These are phyloP conservation scores for Drosophila mayaguana DNA, from an alignment of 2,888 invertebrate genomes.

Conservation along the genomic window DNA sequence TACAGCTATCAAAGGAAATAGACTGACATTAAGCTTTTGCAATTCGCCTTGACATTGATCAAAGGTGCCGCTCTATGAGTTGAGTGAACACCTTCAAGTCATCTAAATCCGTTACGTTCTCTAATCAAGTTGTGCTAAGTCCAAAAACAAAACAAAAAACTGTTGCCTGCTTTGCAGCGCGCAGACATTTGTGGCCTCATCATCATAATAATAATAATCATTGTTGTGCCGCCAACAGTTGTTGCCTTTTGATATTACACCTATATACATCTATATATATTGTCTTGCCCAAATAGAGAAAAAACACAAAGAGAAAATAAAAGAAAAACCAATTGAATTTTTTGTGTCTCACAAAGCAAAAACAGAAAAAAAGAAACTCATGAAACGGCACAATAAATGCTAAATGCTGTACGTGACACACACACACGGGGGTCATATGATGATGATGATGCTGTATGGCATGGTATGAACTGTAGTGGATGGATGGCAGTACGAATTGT, in stretches of 20 bases:
- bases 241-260: slow-evolving; percentile 48
- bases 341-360: slow-evolving; percentile 17
- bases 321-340: slow-evolving; percentile 69
- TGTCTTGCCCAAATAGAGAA: slow-evolving; percentile 12
- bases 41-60: not conserved
- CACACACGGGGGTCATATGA: slow-evolving; percentile 49
- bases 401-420: slow-evolving; percentile 75
- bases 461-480: slow-evolving; percentile 15
- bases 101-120: not conserved
- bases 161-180: slow-evolving; percentile 50
- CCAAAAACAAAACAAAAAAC: slow-evolving; percentile 5
- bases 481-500: slow-evolving; percentile 6
- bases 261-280: slow-evolving; percentile 1
- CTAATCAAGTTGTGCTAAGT: slow-evolving; percentile 21
- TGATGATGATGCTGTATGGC: slow-evolving; percentile 27
- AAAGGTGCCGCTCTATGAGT: not conserved
- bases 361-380: slow-evolving; percentile 42
- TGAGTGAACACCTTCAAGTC: not conserved
- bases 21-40: not conserved
- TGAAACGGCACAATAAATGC: slow-evolving; percentile 70
- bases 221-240: slow-evolving; percentile 21
- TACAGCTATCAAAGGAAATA: not conserved
- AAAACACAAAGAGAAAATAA: slow-evolving; percentile 23
- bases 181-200: slow-evolving; percentile 4
- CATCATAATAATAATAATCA: slow-evolving; percentile 6